Conservation (phyloP, 2,113 vertebrate species). For the Psophia crepitans region DNA sequence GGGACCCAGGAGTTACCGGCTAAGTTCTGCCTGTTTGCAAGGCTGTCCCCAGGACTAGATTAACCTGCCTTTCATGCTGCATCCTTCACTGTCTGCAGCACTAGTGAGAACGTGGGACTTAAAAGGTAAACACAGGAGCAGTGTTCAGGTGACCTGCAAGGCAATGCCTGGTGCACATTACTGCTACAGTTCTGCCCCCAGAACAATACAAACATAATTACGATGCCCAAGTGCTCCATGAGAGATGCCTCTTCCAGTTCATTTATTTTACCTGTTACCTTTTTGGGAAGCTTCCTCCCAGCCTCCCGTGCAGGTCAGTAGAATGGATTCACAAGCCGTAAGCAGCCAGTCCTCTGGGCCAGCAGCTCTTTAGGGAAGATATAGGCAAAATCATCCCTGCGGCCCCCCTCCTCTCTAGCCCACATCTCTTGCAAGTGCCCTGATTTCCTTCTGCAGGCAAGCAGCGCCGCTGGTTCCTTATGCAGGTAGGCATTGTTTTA, state of each 20-base stretch:
- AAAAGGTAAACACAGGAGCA: background rate
- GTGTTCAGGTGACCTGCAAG: background rate
- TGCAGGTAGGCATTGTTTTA: background rate
- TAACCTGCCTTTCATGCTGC: background rate
- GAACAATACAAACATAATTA: background rate
- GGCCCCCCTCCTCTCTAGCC: background rate
- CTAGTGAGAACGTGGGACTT: rapidly evolving
- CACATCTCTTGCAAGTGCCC: background rate
- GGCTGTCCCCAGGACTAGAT: background rate
- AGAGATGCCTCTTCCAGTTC: too few species aligned
- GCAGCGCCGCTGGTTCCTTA: background rate
- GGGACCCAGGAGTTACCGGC: background rate
- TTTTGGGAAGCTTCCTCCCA: background rate
- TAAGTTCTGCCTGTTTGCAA: background rate
- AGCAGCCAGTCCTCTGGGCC: background rate
- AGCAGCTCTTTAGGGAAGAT: background rate
- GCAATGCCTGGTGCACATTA: rapidly evolving
- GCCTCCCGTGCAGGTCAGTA: background rate
- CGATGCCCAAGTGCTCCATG: background rate
- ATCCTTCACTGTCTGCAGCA: background rate
- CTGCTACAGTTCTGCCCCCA: background rate
- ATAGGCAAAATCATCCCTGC: background rate
- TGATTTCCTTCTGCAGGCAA: background rate
- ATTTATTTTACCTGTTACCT: background rate
- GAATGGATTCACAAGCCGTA: background rate